phyloP scores from a whole-genome alignment of 2,888 invertebrate species.

The Eumerus sabulonum region DNA sequence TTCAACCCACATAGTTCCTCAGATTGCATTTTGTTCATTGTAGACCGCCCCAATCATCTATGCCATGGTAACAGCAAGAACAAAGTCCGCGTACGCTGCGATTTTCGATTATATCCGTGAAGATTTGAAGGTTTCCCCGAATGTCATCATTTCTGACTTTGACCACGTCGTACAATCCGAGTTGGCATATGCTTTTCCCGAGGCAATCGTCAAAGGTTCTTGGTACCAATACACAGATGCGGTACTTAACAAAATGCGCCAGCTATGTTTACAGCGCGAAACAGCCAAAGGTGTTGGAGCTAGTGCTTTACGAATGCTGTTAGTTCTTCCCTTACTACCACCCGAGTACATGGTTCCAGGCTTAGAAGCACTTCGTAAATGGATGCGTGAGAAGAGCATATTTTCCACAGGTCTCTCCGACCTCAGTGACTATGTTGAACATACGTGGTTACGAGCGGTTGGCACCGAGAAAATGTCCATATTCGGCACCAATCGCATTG shows the following conservation, averaged over 20 bases:
- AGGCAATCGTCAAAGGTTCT: conserved; percentile 71
- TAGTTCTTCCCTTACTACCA: conserved; percentile 71
- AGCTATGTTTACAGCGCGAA: conserved; percentile 69
- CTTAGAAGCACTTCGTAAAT: conserved; percentile 71
- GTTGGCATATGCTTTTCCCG: conserved; percentile 69
- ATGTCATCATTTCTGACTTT: conserved; percentile 70
- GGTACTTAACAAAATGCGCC: conserved; percentile 70
- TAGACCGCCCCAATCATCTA: conserved; percentile 71
- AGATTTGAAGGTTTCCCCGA: conserved; percentile 70
- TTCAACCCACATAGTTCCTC: no score
- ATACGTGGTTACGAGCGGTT: conserved; percentile 70
- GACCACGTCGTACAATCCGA: conserved; percentile 70
- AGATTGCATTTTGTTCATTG: conserved; percentile 14
- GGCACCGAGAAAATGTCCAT: conserved; percentile 73
- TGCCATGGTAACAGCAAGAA: conserved; percentile 69
- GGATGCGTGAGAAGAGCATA: conserved; percentile 72
- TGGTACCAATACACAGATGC: conserved; percentile 72
- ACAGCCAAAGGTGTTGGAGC: conserved; percentile 70
- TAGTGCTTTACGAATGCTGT: conserved; percentile 71
- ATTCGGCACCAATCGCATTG: conserved; percentile 71
- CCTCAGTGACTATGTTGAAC: conserved; percentile 71
- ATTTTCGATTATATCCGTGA: conserved; percentile 71
- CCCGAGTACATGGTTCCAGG: conserved; percentile 72
- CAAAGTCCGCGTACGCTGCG: conserved; percentile 67
- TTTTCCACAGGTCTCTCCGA: conserved; percentile 58